Conservation (phyloP, 2,797 vertebrate species). For the Tenualosa ilisha region DNA sequence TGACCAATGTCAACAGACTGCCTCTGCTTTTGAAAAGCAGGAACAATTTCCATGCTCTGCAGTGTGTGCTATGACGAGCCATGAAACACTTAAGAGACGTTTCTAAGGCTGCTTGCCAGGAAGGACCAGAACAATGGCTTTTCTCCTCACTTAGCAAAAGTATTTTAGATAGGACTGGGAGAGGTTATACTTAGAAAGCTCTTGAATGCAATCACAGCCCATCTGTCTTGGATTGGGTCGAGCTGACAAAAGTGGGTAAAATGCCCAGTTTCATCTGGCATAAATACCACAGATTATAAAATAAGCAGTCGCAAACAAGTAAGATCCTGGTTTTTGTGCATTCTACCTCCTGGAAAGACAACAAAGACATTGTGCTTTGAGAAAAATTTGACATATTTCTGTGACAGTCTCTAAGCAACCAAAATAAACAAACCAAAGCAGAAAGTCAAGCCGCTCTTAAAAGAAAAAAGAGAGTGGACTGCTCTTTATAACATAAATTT, state of each 20-base stretch:
- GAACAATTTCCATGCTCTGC: slow-evolving; percentile 29
- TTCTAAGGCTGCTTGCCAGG: slow-evolving; percentile 26
- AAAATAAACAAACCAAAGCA: slow-evolving; percentile 15
- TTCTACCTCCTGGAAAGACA: background rate
- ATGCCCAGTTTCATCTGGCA: slow-evolving; percentile 8
- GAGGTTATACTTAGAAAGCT: background rate
- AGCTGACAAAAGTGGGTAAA: background rate
- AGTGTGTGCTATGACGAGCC: slow-evolving; percentile 25
- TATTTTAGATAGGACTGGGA: background rate
- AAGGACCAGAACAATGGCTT: slow-evolving; percentile 22
- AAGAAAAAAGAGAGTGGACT: background rate
- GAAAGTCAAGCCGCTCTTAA: background rate
- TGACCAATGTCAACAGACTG: slow-evolving; percentile 2
- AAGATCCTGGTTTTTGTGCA: background rate
- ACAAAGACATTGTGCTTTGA: background rate
- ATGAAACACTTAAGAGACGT: slow-evolving; percentile 35
- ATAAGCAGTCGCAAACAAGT: background rate
- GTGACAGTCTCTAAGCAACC: slow-evolving; percentile 10
- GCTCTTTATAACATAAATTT: slow-evolving; percentile 13
- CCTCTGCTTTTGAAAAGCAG: slow-evolving; percentile 9
- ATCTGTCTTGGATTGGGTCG: background rate
- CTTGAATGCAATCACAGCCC: background rate
- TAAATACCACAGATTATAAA: slow-evolving; percentile 5
- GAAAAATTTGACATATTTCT: slow-evolving; percentile 1
- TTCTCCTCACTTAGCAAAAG: background rate